Percentiles rank a stretch among this genome's conserved stretches.
Conservation (phyloP, 1,140 invertebrate genomes). For the Temnothorax longispinosus region DNA sequence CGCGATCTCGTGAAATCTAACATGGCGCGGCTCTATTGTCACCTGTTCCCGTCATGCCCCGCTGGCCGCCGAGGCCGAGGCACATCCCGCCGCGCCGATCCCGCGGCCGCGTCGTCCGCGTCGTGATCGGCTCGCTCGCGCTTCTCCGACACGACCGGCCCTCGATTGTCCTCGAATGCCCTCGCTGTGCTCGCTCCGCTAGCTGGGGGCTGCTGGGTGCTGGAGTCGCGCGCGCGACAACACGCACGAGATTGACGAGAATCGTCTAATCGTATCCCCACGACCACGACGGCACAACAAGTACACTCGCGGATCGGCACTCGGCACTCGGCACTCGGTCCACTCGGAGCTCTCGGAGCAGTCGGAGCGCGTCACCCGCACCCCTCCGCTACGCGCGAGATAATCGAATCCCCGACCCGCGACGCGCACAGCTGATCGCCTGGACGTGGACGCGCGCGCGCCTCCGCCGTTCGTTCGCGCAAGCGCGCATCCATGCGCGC, state of each 20-base stretch:
- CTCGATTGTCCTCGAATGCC: background rate
- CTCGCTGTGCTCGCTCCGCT: background rate
- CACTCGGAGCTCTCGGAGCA: too few species aligned
- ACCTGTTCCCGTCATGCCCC: constrained; percentile 82
- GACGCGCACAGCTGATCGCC: constrained; percentile 64
- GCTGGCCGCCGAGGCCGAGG: constrained; percentile 64
- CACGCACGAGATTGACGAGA: too few species aligned
- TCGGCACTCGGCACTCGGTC: too few species aligned
- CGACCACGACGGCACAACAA: too few species aligned
- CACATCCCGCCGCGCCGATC: constrained; percentile 50
- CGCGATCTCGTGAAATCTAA: constrained; percentile 83
- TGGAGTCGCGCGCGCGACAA: background rate
- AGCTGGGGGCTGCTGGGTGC: background rate
- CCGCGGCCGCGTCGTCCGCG: constrained; percentile 59
- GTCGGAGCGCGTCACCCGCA: background rate
- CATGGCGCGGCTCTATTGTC: constrained; percentile 84
- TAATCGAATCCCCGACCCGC: constrained; percentile 19
- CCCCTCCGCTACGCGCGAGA: constrained; percentile 13
- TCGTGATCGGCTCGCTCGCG: background rate
- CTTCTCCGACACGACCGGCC: background rate
- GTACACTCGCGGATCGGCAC: too few species aligned
- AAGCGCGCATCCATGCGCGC: background rate
- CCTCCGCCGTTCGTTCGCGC: background rate
- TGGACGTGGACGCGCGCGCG: background rate
- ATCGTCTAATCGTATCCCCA: too few species aligned